Evolutionary conservation across 2,797 vertebrate species (phyloP).

Genomic region (Fundulus diaphanus): DNA sequence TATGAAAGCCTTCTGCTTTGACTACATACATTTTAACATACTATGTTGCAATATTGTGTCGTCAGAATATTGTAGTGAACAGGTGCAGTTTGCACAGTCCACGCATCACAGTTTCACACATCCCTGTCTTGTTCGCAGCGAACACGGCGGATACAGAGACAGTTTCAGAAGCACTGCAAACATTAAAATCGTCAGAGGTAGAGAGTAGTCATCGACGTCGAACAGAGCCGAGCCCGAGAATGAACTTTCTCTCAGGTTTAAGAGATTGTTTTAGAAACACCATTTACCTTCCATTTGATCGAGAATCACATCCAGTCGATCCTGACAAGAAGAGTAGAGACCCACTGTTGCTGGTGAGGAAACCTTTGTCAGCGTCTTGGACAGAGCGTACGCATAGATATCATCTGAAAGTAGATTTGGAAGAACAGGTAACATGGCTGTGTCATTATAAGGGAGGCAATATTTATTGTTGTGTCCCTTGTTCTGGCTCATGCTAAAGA

Average conservation of each 20-base stretch:
- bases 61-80: background rate
- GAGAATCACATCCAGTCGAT: slow-evolving; percentile 81
- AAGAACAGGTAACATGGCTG: background rate
- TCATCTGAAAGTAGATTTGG: slow-evolving; percentile 73
- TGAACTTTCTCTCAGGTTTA: background rate
- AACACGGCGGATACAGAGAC: background rate
- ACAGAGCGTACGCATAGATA: slow-evolving; percentile 87
- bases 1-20: background rate
- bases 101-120: slow-evolving; percentile 1
- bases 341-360: slow-evolving; percentile 89
- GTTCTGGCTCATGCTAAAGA: background rate
- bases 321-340: slow-evolving; percentile 88
- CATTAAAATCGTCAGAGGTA: background rate
- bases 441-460: background rate
- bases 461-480: background rate
- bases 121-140: slow-evolving; percentile 7
- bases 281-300: slow-evolving; percentile 71
- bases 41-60: slow-evolving; percentile 9
- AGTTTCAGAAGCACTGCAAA: background rate
- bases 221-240: background rate
- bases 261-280: background rate
- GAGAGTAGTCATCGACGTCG: background rate
- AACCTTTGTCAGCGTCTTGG: slow-evolving; percentile 86
- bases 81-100: slow-evolving; percentile 16
- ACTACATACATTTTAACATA: background rate